Evolutionary conservation across 2,888 invertebrate genomes (phyloP).

Genomic region (Spisula solida): DNA sequence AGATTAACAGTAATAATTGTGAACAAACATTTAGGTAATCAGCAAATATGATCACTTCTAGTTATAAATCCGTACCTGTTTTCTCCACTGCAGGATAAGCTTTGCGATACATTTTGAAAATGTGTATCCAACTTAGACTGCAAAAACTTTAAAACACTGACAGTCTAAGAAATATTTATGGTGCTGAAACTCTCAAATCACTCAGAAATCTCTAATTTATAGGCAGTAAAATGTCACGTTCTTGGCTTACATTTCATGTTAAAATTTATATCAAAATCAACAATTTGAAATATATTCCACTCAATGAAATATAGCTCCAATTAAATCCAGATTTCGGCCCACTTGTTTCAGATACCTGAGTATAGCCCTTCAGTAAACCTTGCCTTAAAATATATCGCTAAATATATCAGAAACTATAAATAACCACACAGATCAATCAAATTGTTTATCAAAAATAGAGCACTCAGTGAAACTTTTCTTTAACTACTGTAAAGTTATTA

Average conservation of each 20-base stretch:
- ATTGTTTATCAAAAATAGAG: no score
- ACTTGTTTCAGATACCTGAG: not conserved
- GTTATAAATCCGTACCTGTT: slow-evolving; percentile 15
- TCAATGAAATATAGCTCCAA: not conserved
- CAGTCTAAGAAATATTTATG: not conserved
- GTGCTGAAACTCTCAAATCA: not conserved
- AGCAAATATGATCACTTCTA: not conserved
- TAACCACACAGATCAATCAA: no score
- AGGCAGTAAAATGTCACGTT: not conserved
- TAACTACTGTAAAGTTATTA: no score
- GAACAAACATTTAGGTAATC: no score
- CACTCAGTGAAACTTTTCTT: no score
- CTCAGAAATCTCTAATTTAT: not conserved
- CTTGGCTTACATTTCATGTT: not conserved
- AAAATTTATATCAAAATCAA: slow-evolving; percentile 4
- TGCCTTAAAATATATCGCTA: no score
- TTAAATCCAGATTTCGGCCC: not conserved
- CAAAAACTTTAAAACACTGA: not conserved
- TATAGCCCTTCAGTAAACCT: no score
- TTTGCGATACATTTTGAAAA: not conserved
- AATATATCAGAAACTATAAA: no score
- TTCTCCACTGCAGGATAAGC: slow-evolving; percentile 1
- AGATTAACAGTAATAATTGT: no score
- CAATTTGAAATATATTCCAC: not conserved
- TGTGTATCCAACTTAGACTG: not conserved